These are phyloP conservation scores for Corythoichthys haematopterus DNA, from an alignment of 2,113 vertebrate species.

Conservation along the genomic window DNA sequence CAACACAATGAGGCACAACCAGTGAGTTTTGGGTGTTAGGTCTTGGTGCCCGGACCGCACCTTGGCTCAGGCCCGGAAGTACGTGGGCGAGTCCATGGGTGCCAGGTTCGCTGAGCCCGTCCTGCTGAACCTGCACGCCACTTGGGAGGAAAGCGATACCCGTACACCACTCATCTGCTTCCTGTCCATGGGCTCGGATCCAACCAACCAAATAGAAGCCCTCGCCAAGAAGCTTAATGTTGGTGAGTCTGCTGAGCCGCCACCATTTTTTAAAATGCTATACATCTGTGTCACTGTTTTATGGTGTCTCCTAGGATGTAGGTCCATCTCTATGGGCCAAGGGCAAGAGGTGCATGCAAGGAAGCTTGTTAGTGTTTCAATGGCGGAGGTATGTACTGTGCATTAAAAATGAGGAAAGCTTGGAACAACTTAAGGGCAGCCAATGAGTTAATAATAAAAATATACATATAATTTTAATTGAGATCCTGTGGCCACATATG, in stretches of 20 bases:
- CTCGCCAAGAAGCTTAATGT: slow-evolving; percentile 79
- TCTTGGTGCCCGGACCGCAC: slow-evolving; percentile 85
- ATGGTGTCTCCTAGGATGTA: slow-evolving; percentile 30
- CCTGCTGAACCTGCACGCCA: slow-evolving; percentile 79
- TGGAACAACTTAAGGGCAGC: too few species aligned
- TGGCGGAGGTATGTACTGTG: slow-evolving; percentile 70
- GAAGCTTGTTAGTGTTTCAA: slow-evolving; percentile 79
- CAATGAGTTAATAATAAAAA: too few species aligned
- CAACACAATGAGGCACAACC: too few species aligned
- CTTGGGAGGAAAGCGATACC: slow-evolving; percentile 82
- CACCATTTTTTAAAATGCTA: neutral
- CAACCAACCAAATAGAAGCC: slow-evolving; percentile 80
- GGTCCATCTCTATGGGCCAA: slow-evolving; percentile 80
- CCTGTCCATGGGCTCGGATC: slow-evolving; percentile 88
- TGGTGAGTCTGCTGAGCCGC: slow-evolving; percentile 56
- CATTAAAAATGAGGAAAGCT: neutral
- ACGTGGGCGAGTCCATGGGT: slow-evolving; percentile 79
- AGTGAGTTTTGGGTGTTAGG: slow-evolving; percentile 8
- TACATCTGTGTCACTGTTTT: neutral
- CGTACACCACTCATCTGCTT: slow-evolving; percentile 83
- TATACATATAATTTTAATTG: too few species aligned
- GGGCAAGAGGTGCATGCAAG: slow-evolving; percentile 84
- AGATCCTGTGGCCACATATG: too few species aligned
- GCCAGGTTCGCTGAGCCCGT: slow-evolving; percentile 77
- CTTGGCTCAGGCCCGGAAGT: slow-evolving; percentile 77